Base-by-base conservation (phyloP, 2,888 invertebrate species). In the Cheilosia variabilis region DNA sequence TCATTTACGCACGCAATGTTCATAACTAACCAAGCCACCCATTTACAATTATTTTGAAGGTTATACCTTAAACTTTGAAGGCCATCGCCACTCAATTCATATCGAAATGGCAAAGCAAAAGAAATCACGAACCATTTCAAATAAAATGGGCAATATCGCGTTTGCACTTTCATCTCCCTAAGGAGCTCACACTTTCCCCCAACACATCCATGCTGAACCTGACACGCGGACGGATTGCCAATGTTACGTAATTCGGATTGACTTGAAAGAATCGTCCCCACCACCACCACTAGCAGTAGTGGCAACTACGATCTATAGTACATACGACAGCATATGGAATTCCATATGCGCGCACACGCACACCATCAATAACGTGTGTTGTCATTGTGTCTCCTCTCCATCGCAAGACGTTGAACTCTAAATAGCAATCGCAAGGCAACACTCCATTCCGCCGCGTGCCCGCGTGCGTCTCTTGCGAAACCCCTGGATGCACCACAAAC, bases 341-440 rank as follows among this genome's bases (percentile, higher is more conserved):
- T 84, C 75, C 80, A 71, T 71, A 80, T 50, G 58, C 65, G 15
- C 53, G 60, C 72, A 69, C 68, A 71, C 47, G 31, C 73, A 73
- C 63, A 75, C 55, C 68, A 47, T 55, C 47, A 57, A n/a, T 71
- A 71, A 43, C 68, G 52, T 68, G 34, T 52, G 53, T 68, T 86
- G 84, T 80, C 80, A 76, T 84, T 76, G 80, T 62, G 66, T 62
- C 72, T 77, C 76, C 55, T 66, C 72, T 81, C 53, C 66, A 62
- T 80, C 71, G 72, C 45, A 81, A 86, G 86, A 86, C 86, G 86
- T 86, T 86, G 86, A 86, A 86, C 81, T 76, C 84, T 76, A 57
- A 82, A 82, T 63, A 65, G 65, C 69, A 60, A 71, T 69, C 71
- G 69, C 80, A 84, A 84, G 84, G 84, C 75, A 71, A 66, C 58